phyloP scores from a whole-genome alignment of 2,888 invertebrate genomes.

The Volucella bombylans region DNA sequence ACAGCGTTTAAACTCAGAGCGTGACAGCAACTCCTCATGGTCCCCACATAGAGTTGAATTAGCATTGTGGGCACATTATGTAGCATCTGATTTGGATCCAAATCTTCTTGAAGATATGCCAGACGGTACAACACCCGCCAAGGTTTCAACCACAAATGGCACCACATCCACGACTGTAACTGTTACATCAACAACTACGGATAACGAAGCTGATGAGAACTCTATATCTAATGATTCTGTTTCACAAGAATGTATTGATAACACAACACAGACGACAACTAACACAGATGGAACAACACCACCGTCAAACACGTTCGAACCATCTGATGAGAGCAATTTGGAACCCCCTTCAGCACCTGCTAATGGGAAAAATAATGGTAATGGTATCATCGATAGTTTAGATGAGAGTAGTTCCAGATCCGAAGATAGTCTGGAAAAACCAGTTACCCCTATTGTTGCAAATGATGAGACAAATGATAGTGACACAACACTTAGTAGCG shows the following conservation, averaged over 20 bases:
- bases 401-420: constrained; percentile 89
- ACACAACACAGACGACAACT: constrained; percentile 84
- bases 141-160: constrained; percentile 77
- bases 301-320: constrained; percentile 77
- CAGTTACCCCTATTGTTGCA: constrained; percentile 84
- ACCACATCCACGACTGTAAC: constrained; percentile 74
- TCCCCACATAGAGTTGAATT: constrained; percentile 92
- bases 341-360: constrained; percentile 84
- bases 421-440: constrained; percentile 88
- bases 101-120: constrained; percentile 91
- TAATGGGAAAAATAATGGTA: constrained; percentile 75
- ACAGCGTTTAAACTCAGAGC: constrained; percentile 92
- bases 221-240: constrained; percentile 81
- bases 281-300: constrained; percentile 80
- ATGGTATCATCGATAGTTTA: constrained; percentile 82
- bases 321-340: constrained; percentile 90
- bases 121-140: constrained; percentile 75
- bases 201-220: constrained; percentile 79
- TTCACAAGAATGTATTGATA: constrained; percentile 81
- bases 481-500: constrained; percentile 76
- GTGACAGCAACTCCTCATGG: constrained; percentile 85
- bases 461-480: constrained; percentile 77
- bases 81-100: constrained; percentile 92
- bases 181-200: constrained; percentile 69
- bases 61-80: constrained; percentile 96